phyloP scores from a whole-genome alignment of 1,140 invertebrate species.

The Solen grandis region DNA sequence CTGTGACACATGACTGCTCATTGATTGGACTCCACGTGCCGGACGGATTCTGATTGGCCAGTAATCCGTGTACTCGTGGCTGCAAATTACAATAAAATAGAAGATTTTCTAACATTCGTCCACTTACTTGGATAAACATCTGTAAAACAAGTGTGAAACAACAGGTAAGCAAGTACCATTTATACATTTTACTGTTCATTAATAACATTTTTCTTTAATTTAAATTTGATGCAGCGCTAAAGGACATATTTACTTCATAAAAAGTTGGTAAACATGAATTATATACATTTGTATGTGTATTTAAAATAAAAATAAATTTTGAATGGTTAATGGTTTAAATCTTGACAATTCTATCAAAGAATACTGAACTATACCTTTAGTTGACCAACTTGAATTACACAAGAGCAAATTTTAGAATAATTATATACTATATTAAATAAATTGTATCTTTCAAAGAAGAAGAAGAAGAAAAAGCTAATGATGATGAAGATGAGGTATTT shows the following conservation, averaged over 20 bases:
- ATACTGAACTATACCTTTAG: no score
- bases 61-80: conserved; percentile 15
- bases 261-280: not conserved
- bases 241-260: not conserved
- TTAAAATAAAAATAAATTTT: not conserved
- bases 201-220: not conserved
- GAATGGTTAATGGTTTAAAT: no score
- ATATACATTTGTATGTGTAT: not conserved
- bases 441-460: no score
- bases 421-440: no score
- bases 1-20: no score
- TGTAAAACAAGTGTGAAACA: not conserved
- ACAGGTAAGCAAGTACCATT: not conserved
- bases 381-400: no score
- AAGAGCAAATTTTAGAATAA: no score
- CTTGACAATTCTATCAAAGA: no score
- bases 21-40: no score
- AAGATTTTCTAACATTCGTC: not conserved
- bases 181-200: not conserved
- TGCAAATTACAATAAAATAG: not conserved
- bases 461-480: not conserved
- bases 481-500: not conserved
- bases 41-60: conserved; percentile 21
- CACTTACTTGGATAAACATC: not conserved
- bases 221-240: not conserved